A percentile compares a stretch with the other conserved stretches of the same genome.
Conservation (phyloP, 2,113 vertebrate species). For the Eupsittula cactorum region DNA sequence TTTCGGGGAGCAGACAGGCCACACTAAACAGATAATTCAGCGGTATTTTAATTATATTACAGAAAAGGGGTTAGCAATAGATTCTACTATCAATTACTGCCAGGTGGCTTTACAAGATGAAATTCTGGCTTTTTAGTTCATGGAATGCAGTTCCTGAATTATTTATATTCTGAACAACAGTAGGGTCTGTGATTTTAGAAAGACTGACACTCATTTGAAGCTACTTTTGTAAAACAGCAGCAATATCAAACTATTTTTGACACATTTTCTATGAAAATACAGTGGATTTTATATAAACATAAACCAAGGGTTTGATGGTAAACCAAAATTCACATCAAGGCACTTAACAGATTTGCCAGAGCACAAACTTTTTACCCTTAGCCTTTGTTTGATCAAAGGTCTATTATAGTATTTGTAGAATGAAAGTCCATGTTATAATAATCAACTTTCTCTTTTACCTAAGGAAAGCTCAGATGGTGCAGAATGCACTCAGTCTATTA, state of each 20-base stretch:
- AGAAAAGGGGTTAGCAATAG: conserved; percentile 27
- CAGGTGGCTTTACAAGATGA: conserved; percentile 44
- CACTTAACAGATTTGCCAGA: not conserved
- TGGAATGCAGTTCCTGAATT: not conserved
- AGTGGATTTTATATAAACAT: not conserved
- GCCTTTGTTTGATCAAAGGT: not conserved
- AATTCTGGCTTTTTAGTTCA: not conserved
- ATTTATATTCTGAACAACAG: not conserved
- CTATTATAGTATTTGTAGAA: not conserved
- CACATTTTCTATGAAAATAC: not conserved
- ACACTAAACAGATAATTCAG: not conserved
- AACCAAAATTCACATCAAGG: not conserved
- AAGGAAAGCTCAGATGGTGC: not conserved
- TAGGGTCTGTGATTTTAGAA: not conserved
- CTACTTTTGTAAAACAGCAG: not conserved
- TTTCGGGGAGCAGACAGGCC: not conserved
- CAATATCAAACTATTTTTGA: not conserved
- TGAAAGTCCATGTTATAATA: not conserved
- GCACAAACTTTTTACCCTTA: not conserved
- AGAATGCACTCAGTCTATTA: rapidly evolving
- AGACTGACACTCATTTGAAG: not conserved
- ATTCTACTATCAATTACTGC: conserved; percentile 50
- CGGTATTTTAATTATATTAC: conserved; percentile 52
- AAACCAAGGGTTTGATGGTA: rapidly evolving
- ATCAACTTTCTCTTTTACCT: not conserved